A percentile compares a stretch with the other conserved stretches of the same genome.
Conservation (phyloP, 2,113 vertebrate genomes). For the Ophthalmolycus amberensis region DNA sequence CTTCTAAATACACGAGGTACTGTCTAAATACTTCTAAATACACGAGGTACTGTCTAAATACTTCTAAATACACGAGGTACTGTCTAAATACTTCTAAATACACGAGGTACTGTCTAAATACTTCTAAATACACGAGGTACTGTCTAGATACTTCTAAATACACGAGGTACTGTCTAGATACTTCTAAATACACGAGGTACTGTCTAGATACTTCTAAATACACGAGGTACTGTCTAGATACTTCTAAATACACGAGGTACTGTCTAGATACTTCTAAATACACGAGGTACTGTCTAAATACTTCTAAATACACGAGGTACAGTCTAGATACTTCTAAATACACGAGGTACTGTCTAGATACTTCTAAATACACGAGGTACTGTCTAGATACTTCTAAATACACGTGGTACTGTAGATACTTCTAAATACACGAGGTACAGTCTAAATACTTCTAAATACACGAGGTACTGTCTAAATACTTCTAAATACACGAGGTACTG, state of each 20-base stretch:
- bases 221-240: background rate
- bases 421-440: no score
- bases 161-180: slow-evolving; percentile 80
- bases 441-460: background rate
- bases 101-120: no score
- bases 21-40: no score
- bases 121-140: slow-evolving; percentile 83
- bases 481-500: background rate
- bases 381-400: no score
- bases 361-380: no score
- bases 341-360: background rate
- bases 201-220: background rate
- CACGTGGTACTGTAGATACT: background rate
- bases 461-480: background rate
- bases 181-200: background rate
- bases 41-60: no score
- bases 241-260: background rate
- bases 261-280: background rate
- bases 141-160: slow-evolving; percentile 81
- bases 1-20: no score
- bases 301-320: background rate
- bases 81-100: no score
- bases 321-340: background rate
- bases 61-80: no score
- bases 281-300: background rate